Percentiles rank a stretch among this genome's conserved stretches.
phyloP scores from a whole-genome alignment of 2,113 vertebrate genomes.

The Piliocolobus tephrosceles region DNA sequence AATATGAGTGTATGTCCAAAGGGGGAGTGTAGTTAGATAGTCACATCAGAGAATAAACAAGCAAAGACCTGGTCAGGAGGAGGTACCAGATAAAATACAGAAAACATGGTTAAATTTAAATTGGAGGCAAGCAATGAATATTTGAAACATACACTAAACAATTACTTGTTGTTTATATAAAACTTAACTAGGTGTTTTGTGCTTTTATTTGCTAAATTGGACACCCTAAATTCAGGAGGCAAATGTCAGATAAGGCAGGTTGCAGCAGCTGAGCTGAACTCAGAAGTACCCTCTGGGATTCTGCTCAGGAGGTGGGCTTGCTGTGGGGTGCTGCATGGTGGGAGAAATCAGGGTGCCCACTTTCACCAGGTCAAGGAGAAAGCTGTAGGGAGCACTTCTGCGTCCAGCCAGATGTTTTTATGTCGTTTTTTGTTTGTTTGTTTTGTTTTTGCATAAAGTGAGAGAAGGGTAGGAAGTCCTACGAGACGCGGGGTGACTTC shows the following conservation, averaged over 20 bases:
- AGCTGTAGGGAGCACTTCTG: neutral
- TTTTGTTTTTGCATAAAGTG: neutral
- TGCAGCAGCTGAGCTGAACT: no score
- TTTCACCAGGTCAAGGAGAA: neutral
- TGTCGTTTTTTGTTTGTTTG: neutral
- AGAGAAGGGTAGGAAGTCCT: neutral
- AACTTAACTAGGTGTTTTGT: neutral
- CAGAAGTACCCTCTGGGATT: neutral
- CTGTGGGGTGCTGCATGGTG: rapidly evolving
- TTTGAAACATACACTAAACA: neutral
- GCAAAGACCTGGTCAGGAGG: neutral
- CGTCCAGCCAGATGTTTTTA: neutral
- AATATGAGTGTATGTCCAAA: no score
- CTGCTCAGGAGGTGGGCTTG: neutral
- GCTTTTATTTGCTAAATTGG: neutral
- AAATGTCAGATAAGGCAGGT: neutral
- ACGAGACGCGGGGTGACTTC: neutral
- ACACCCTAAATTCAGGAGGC: neutral
- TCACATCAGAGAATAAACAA: neutral
- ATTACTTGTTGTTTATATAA: neutral
- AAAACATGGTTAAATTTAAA: neutral
- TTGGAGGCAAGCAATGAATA: neutral
- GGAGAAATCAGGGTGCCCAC: neutral
- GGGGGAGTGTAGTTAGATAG: neutral
- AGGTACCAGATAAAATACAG: neutral